A percentile compares a stretch with the other conserved stretches of the same genome.
phyloP scores from a whole-genome alignment of 2,797 vertebrate species.

The Gymnocypris eckloni region DNA sequence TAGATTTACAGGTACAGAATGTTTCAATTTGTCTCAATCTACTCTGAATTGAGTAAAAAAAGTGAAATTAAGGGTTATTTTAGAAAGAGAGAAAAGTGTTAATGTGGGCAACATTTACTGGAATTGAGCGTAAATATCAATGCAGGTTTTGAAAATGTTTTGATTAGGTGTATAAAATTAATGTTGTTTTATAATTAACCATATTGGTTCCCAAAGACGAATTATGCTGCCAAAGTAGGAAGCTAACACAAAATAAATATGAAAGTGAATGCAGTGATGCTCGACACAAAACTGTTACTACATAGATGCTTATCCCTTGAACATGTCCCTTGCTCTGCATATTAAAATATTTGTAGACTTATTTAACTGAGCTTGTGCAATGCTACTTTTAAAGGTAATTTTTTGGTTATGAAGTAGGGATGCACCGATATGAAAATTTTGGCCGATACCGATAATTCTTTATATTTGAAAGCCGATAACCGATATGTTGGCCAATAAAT shows the following conservation, averaged over 20 bases:
- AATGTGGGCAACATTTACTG: conserved; percentile 15
- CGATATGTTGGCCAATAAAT: too few species aligned
- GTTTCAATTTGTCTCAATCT: neutral
- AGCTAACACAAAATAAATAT: conserved; percentile 12
- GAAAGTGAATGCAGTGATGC: conserved; percentile 64
- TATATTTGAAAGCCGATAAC: too few species aligned
- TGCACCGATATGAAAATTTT: too few species aligned
- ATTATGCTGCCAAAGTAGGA: neutral
- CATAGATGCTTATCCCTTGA: neutral
- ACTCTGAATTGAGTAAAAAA: neutral
- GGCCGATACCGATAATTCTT: too few species aligned
- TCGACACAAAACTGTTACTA: neutral
- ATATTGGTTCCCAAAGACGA: conserved; percentile 33
- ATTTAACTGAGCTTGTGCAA: neutral
- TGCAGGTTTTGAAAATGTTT: conserved; percentile 17
- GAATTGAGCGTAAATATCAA: neutral
- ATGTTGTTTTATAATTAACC: conserved; percentile 11
- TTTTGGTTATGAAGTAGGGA: too few species aligned
- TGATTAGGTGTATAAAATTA: neutral
- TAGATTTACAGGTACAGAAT: neutral
- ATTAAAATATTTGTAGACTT: neutral
- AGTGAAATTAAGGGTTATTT: neutral
- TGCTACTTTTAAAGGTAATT: neutral
- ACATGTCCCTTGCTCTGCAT: neutral
- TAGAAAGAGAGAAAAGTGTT: neutral